phyloP scores from a whole-genome alignment of 1,140 invertebrate species.

The Mactra quadrangularis region DNA sequence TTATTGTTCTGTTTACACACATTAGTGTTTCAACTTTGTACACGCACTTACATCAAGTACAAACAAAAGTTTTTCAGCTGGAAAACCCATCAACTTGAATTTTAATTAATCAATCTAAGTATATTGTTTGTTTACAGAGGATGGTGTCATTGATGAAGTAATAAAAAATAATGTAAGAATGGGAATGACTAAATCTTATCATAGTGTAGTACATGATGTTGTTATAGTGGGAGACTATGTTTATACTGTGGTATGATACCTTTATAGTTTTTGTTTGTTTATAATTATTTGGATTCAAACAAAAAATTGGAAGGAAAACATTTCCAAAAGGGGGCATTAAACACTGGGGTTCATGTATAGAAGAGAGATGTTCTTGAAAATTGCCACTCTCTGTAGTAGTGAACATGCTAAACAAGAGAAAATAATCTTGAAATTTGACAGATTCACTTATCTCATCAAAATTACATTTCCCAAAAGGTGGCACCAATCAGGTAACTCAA shows the following conservation, averaged over 20 bases:
- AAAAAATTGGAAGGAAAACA: slow-evolving; percentile 13
- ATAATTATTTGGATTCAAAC: not conserved
- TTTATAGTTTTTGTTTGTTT: not conserved
- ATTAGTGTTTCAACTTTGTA: too few relatives aligned
- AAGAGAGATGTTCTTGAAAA: too few relatives aligned
- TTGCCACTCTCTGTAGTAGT: too few relatives aligned
- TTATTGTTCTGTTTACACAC: too few relatives aligned
- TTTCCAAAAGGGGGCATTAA: slow-evolving; percentile 7
- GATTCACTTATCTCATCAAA: too few relatives aligned
- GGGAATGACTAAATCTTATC: slow-evolving; percentile 15
- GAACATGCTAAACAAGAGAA: too few relatives aligned
- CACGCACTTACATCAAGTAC: too few relatives aligned
- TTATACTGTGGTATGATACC: slow-evolving; percentile 41
- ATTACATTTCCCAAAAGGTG: too few relatives aligned
- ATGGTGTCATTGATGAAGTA: slow-evolving; percentile 1
- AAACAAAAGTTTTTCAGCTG: too few relatives aligned
- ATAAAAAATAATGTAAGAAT: slow-evolving; percentile 36
- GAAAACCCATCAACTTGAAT: too few relatives aligned
- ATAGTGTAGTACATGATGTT: slow-evolving; percentile 29
- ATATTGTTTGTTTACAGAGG: not conserved
- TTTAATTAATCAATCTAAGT: not conserved
- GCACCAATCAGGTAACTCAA: too few relatives aligned
- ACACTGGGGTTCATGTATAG: slow-evolving; percentile 33
- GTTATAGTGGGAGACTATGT: slow-evolving; percentile 35
- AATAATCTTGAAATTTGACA: too few relatives aligned